phyloP scores from a whole-genome alignment of 2,113 vertebrate genomes.

The Regulus satrapa region DNA sequence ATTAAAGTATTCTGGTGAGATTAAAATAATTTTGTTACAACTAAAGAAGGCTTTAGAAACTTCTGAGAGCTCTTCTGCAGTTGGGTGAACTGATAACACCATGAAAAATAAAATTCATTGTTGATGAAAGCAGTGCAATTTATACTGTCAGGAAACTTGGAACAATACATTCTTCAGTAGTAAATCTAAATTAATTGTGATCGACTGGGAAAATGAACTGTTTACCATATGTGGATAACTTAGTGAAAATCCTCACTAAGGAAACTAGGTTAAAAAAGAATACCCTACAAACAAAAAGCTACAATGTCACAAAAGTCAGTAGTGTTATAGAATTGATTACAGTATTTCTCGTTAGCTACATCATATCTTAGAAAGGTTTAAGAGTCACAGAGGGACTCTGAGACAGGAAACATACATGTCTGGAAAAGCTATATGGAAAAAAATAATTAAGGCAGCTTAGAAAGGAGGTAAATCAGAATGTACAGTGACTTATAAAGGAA shows the following conservation, averaged over 20 bases:
- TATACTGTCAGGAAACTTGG: background rate
- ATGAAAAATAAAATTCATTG: background rate
- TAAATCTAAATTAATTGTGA: background rate
- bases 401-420: slow-evolving; percentile 5
- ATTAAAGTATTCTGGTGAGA: background rate
- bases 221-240: background rate
- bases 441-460: slow-evolving; percentile 25
- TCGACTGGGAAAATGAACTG: background rate
- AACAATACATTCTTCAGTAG: background rate
- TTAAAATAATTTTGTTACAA: background rate
- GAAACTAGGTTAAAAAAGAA: background rate
- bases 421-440: slow-evolving; percentile 28
- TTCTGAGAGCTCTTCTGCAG: background rate
- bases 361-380: slow-evolving; percentile 8
- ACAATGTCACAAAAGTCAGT: background rate
- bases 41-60: background rate
- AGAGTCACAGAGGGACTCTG: background rate
- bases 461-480: slow-evolving; percentile 31
- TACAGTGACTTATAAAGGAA: background rate
- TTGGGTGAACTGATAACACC: background rate
- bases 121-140: background rate
- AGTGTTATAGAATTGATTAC: background rate
- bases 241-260: background rate
- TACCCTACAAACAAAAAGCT: background rate
- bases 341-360: background rate